These are phyloP conservation scores for Acrocyrtus sp. DNA, from an alignment of 2,888 invertebrate genomes.

Conservation along the genomic window DNA sequence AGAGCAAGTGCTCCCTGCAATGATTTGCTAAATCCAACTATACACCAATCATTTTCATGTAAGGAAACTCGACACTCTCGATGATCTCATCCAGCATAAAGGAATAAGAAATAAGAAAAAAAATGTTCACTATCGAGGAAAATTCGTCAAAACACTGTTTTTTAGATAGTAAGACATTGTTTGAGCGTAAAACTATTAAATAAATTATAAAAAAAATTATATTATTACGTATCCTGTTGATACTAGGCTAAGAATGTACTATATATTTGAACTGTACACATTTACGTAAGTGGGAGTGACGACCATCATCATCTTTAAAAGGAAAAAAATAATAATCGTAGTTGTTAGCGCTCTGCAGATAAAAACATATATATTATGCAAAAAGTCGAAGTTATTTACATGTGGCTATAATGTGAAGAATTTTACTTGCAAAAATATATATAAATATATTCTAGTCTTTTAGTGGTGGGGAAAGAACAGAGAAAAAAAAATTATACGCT, in stretches of 20 bases:
- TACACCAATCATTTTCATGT: constrained; percentile 40
- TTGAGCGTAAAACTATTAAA: too few species aligned
- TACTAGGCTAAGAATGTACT: constrained; percentile 1
- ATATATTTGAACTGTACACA: constrained; percentile 17
- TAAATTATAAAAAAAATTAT: too few species aligned
- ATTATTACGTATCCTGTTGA: too few species aligned
- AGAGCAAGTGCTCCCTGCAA: constrained; percentile 96
- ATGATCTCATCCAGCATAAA: constrained; percentile 4
- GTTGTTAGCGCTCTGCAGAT: background rate
- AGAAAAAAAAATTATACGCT: too few species aligned
- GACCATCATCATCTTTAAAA: constrained; percentile 32
- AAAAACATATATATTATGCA: too few species aligned
- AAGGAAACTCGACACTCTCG: constrained; percentile 21
- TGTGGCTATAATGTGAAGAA: too few species aligned
- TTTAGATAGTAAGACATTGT: constrained; percentile 20
- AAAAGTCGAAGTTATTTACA: too few species aligned
- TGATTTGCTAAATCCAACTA: constrained; percentile 69
- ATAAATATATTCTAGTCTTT: too few species aligned
- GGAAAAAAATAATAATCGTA: background rate
- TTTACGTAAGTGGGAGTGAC: constrained; percentile 32
- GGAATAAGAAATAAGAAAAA: background rate
- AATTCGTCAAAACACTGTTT: constrained; percentile 15
- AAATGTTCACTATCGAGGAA: constrained; percentile 3
- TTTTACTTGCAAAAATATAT: too few species aligned
- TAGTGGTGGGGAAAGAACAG: too few species aligned